Evolutionary conservation across 92 coral and sea anemone genomes (phyloP), one percentile per base, ranked within the genome.

Genomic region (Parazoanthus atlanticus): DNA sequence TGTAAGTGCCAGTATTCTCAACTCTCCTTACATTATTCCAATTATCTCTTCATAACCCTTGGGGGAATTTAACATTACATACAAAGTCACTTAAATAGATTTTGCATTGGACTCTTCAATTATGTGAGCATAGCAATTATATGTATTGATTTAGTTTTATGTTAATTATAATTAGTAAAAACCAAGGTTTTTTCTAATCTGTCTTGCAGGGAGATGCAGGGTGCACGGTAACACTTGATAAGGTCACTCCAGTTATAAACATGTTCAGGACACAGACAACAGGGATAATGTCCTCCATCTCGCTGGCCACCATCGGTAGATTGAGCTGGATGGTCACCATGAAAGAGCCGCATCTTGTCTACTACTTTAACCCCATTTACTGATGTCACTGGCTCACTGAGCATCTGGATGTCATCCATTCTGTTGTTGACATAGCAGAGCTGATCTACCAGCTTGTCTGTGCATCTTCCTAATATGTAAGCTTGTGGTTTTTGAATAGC

Each of bases 401-500:
- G 52, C 77, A 73, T 29, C n/a, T 86, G 81, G 72, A 91, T 86
- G 52, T 89, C 94, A 23, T 89, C 92, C 36, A 89, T 92, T 5
- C 92, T 67, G 25, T 92, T 81, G 49, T 70, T 84, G 12, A 89
- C 56, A 76, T 85, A 92, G 11, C 47, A 81, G 79, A 89, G 80
- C 86, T 92, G 90, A 73, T 92, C 94, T 34, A 76, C 90, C 41
- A 89, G 78, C 43, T 72, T 92, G 29, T 89, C 81, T 75, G 38
- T 12, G 43, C 84, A 79, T 33, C 86, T 88, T 25, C 86, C 92
- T 10, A 92, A 46, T 3, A 92, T 89, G 77, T 92, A 92, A 26
- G 86, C 70, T 38, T 89, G 88, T 74, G 94, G 94, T 47, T 76
- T 84, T 73, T 92, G 88, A 25, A 92, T 82, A 64, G 90, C 87